Evolutionary conservation across 2,113 vertebrate species (phyloP).

Genomic region (Acanthisitta chloris): DNA sequence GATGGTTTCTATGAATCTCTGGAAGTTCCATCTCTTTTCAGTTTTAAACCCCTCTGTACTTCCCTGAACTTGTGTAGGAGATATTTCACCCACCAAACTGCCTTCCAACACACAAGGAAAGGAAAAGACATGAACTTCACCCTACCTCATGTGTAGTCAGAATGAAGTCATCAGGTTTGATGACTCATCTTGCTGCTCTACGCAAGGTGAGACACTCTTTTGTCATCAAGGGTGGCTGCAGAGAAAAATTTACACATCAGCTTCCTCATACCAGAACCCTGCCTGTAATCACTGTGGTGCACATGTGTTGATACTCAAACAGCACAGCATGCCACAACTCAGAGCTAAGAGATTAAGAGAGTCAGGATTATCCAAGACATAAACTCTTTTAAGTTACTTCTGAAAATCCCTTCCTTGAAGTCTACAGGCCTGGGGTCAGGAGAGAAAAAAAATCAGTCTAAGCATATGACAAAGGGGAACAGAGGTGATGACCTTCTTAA

Average conservation of each 20-base stretch:
- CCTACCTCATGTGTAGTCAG: neutral
- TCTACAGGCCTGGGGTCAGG: neutral
- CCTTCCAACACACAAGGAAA: neutral
- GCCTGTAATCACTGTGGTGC: neutral
- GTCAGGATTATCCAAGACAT: neutral
- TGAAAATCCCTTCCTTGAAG: neutral
- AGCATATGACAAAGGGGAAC: neutral
- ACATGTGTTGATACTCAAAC: neutral
- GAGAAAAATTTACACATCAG: neutral
- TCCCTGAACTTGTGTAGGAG: neutral
- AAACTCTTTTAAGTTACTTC: neutral
- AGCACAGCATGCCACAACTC: neutral
- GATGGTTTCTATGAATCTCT: neutral
- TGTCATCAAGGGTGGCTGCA: neutral
- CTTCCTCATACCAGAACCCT: neutral
- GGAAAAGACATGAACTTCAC: neutral
- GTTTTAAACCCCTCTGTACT: neutral
- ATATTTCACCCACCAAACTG: neutral
- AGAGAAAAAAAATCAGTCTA: neutral
- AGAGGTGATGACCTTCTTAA: neutral
- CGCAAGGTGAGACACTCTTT: neutral
- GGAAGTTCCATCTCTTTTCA: neutral
- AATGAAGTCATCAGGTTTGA: neutral
- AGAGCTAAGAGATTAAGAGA: neutral
- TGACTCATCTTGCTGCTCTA: neutral